Conservation (phyloP, 2,113 vertebrate species). For the Pseudonaja textilis region DNA sequence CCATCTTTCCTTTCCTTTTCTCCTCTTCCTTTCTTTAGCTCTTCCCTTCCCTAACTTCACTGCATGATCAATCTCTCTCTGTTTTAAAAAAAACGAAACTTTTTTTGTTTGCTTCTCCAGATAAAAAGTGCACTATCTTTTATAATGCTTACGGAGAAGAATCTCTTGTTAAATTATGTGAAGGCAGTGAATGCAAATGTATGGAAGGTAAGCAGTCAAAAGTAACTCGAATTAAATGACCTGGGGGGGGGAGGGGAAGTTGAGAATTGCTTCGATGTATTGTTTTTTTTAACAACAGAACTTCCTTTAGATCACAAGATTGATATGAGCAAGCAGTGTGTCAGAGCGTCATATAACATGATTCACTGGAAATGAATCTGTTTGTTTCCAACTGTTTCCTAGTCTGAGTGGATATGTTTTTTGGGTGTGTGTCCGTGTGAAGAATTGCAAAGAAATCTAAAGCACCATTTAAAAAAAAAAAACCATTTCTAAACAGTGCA, state of each 20-base stretch:
- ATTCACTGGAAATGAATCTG: not conserved
- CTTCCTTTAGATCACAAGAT: not conserved
- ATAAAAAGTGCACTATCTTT: slow-evolving; percentile 76
- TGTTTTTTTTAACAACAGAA: not conserved
- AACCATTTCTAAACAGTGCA: not conserved
- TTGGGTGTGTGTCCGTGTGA: too few species aligned
- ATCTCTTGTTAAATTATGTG: slow-evolving; percentile 80
- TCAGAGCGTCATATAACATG: not conserved
- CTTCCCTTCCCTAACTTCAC: not conserved
- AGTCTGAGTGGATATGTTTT: not conserved
- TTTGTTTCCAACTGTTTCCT: not conserved
- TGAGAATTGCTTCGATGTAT: not conserved
- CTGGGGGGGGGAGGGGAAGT: accelerated
- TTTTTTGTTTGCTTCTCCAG: slow-evolving; percentile 63
- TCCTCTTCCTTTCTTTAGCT: too few species aligned
- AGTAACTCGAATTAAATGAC: not conserved
- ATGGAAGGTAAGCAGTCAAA: slow-evolving; percentile 79
- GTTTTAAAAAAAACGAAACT: not conserved
- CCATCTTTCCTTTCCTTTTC: not conserved
- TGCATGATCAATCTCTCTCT: not conserved
- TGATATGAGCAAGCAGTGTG: not conserved
- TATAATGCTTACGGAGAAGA: slow-evolving; percentile 74
- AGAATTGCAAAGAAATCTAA: not conserved
- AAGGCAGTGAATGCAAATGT: slow-evolving; percentile 82
- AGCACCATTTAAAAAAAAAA: not conserved